Base-by-base conservation (phyloP, 2,888 invertebrate species). In the Eupsilia transversa region DNA sequence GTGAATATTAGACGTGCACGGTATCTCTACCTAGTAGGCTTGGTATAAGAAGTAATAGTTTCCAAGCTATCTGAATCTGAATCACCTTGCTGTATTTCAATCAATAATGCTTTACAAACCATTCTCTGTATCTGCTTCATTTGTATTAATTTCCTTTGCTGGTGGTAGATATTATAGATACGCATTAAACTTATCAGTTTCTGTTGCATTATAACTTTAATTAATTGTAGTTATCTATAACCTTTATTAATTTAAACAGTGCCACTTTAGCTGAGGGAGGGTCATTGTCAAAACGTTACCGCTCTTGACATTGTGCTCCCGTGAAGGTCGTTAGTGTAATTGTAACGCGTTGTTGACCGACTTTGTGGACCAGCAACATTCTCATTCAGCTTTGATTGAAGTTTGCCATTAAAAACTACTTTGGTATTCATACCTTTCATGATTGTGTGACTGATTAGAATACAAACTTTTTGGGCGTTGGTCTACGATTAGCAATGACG, bases 261-360 rank as follows among this genome's bases (percentile, higher is more conserved):
- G 54, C 7, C 72, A 72, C 49, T 64, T 61, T 3, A 57, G 33
- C 63, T 27, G 35, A 72, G 74, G 57, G 77, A 77, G 87, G 87
- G 88, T 88, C 87, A 88, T 83, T 88, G 87, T 79, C 86, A 78
- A 83, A 83, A 86, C 60, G 80, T 84, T 78, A 71, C 77, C 70
- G 89, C 82, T 89, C 93, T 92, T 93, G 93, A 93, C 93, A 92
- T 91, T 93, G 93, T 84, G 77, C 87, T 86, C 80, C 64, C 65
- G 76, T 84, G 88, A 91, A 92, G 92, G 91, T 88, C 89, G 83
- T 74, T 70, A 43, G 72, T 69, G 83, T 85, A 84, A 85, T 82
- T 83, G 85, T 87, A 83, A 82, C 69, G 76, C 72, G 72, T 61
- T 81, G 80, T 79, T 77, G 80, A 77, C 80, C 80, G 74, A 77